Base-by-base conservation (phyloP, 2,797 vertebrate species). In the Arrhamphus sclerolepis region DNA sequence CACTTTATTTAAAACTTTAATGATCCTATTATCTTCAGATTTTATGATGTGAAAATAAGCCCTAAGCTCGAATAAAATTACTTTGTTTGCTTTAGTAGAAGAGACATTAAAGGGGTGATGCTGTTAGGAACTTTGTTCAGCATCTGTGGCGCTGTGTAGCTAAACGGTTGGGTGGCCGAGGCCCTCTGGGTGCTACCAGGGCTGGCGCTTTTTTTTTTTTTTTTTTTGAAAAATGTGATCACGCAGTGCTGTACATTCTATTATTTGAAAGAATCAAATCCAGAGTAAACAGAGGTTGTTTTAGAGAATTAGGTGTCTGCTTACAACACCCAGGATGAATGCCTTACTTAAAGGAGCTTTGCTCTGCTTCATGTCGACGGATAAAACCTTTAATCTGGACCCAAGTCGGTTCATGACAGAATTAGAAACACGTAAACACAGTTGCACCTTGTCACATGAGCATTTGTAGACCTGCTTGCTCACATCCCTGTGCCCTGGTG, bases 251-350 rank as follows among this genome's bases (percentile, higher is more conserved):
- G 18, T 58, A 57, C 52, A 78, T 78, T 70, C 77, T 80, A 65
- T 86, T 60, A 85, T 87, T 87, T 80, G 62, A 71, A 68, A 71
- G 51, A 26, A 76, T 73, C 54, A 40, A 62, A 53, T 50, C 59
- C 58, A 66, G 43, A 72, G 81, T 80, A 81, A 90, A 70, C 72
- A 77, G 72, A 66, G 57, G 47, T 72, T 60, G 48, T 67, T 31
- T 46, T 21, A 78, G 48, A 77, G 72, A 78, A 73, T 66, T 21
- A 83, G 55, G 64, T 80, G 72, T 80, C 56, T 38, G 13, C 42
- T 65, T 65, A 62, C 28, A 34, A 24, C 49, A 51, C 63, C 24
- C 73, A 70, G 69, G 76, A 39, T 38, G 20, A 52, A 54, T 43
- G 51, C 19, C 18, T 20, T n/a, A 29, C 65, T 71, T 73, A 76